Base-by-base conservation (phyloP, 2,888 invertebrate genomes). In the Lycia hirtaria region DNA sequence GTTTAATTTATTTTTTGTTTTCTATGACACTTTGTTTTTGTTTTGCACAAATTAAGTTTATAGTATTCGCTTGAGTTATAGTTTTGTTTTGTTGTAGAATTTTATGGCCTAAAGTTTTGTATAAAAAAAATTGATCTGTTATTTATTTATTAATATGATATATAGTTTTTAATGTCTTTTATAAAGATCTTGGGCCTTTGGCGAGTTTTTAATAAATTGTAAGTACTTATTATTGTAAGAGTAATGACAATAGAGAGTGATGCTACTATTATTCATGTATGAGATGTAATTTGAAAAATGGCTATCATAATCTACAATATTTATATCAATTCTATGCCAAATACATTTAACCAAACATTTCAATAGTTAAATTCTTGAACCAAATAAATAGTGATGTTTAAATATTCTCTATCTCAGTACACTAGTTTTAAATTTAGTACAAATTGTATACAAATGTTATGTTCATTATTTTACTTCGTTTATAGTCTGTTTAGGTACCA, bases 1-100 rank as follows among this genome's bases (percentile, higher is more conserved):
- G 62, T 60, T 62, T 56, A 58, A 61, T 63, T 65, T 64, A 48
- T 67, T 65, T n/a, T 68, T 73, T 69, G 74, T 72, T 71, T 72
- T 71, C 57, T 73, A 60, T 56, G 67, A 70, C 75, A 76, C 73
- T 66, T 75, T 77, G 71, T 71, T 72, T 78, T 75, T 77, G 72
- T 76, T 78, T 67, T 69, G 72, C 76, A 76, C 73, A 70, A 68
- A 68, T 72, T 70, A 71, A 71, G 62, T 68, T n/a, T 66, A 59
- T 62, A 60, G 55, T 65, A 72, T 68, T 71, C 59, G 47, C 62
- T 68, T 65, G 61, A 68, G 62, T 62, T 65, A 60, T 24, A 33
- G 63, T 70, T 64, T n/a, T n/a, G n/a, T n/a, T 64, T 70, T 60
- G 54, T 68, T 70, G 38, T 38, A 41, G 50, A 58, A 47, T 54